Evolutionary conservation across 2,113 vertebrate species (phyloP), one percentile per base, ranked within the genome.

Genomic region (Falcunculus frontatus): DNA sequence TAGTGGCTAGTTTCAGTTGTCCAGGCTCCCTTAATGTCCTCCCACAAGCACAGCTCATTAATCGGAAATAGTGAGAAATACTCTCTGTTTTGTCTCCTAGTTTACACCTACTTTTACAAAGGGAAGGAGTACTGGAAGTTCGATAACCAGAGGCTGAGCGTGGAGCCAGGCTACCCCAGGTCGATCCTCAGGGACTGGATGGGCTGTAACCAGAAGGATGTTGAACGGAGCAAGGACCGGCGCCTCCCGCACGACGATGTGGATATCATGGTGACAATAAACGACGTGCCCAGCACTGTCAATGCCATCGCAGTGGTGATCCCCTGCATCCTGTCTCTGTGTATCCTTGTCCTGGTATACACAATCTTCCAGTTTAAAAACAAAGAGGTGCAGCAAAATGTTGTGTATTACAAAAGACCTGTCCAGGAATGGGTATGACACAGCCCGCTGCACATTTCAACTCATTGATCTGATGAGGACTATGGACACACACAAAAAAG

Each of bases 371-470:
- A 99, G 97, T 99, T 99, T 97, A 99, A 99, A 94, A 99, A 99
- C 98, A 99, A 99, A 98, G 98, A 99, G 22, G 99, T 98, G 67
- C 99, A 99, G 96, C 99, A 99, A 97, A 99, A 97, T 60, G 98
- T 99, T 96, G 98, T 99, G 93, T 99, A 99, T 97, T 99, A 99
- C 98, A 99, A 99, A 98, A 99, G 99, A 97, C 99, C 99, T 4
- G 99, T 99, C 26, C 99, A 99, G 97, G 99, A 99, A 94, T 99
- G 99, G 99, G 99, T 99, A 98, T 99, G 99, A 99, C 98, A 95
- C 93, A 95, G 95, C 72, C 85, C 3, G 46, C 97, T 96, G 93
- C 94, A 90, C 96, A 39, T 47, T 84, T 79, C 93, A 78, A 73
- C 92, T 96, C 93, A 84, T 35, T 44, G 96, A 94, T 93, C 95